Conservation (phyloP, 2,888 invertebrate genomes). For the Sesamia inferens region DNA sequence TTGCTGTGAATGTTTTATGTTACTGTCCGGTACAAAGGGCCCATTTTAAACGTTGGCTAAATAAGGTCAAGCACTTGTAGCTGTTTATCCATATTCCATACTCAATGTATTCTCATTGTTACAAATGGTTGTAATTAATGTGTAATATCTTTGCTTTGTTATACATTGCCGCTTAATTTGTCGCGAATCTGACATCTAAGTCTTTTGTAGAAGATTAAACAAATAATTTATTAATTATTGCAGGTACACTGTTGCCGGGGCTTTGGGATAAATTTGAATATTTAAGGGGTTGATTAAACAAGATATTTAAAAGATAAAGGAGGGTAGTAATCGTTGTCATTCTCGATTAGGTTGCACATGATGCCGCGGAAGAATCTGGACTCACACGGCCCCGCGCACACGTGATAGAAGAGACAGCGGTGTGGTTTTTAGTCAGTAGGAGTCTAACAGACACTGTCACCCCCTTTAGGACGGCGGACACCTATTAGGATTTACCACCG, state of each 20-base stretch:
- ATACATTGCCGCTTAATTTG: conserved; percentile 29
- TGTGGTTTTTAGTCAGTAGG: too few species aligned
- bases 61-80: conserved; percentile 60
- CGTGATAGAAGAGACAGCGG: too few species aligned
- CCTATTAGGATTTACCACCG: too few species aligned
- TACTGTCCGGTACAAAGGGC: conserved; percentile 36
- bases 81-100: conserved; percentile 50
- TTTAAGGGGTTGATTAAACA: conserved; percentile 19
- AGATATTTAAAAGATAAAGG: conserved; percentile 24
- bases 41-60: conserved; percentile 39
- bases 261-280: conserved; percentile 16
- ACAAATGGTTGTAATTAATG: conserved; percentile 50
- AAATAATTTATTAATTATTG: conserved; percentile 30
- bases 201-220: conserved; percentile 38
- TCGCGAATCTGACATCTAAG: conserved; percentile 26
- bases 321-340: conserved; percentile 9
- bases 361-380: too few species aligned
- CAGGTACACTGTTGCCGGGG: not conserved
- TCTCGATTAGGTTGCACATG: not conserved
- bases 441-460: too few species aligned
- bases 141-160: conserved; percentile 35
- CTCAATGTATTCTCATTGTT: conserved; percentile 38
- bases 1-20: conserved; percentile 1
- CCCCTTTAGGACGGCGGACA: too few species aligned
- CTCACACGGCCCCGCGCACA: too few species aligned